Base-by-base conservation (phyloP, 2,113 vertebrate species). In the Embiotoca jacksoni region DNA sequence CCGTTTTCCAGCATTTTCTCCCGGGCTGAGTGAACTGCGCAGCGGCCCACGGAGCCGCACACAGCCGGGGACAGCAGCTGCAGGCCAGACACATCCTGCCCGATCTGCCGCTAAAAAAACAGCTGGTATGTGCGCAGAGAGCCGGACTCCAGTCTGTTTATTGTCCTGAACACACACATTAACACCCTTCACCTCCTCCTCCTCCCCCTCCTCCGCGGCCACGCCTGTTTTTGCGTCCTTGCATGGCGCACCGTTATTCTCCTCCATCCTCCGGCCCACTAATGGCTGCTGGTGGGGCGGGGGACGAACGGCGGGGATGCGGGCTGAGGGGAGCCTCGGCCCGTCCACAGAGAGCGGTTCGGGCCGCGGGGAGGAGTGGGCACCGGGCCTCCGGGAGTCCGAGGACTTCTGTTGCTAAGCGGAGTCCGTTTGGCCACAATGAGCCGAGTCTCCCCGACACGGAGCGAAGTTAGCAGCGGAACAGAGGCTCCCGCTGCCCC, bases 211-310 rank as follows among this genome's bases (percentile, higher is more conserved):
- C 70, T 54, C 37, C 68, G 52, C 65, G 74, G 78, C 87, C 89
- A 91, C 89, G 87, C 89, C 89, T 91, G 87, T 71, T 78, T 69
- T 15, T 46, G 67, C 69, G 41, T 72, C 71, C 78, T 6, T 55
- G 55, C 78, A 81, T 84, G 80, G 88, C 85, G 80, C 82, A 88
- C 80, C 85, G 89, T 86, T 91, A 88, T 87, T 83, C 30, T 66
- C 55, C 85, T 84, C 80, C 89, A 91, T 85, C 89, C 82, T 83
- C 46, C 66, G 2, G 47, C 60, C 39, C 36, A 23, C 60, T 6
- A 68, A 75, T 46, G 83, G 78, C 82, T 53, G 82, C 76, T 49
- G 68, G 50, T 23, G 23, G 56, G 36, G 54, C 64, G 35, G 73
- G 50, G 33, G 16, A 44, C 58, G 32, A 4, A 44, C 35, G 1